Conservation (phyloP, 2,797 vertebrate species). For the Xerus rutilus region DNA sequence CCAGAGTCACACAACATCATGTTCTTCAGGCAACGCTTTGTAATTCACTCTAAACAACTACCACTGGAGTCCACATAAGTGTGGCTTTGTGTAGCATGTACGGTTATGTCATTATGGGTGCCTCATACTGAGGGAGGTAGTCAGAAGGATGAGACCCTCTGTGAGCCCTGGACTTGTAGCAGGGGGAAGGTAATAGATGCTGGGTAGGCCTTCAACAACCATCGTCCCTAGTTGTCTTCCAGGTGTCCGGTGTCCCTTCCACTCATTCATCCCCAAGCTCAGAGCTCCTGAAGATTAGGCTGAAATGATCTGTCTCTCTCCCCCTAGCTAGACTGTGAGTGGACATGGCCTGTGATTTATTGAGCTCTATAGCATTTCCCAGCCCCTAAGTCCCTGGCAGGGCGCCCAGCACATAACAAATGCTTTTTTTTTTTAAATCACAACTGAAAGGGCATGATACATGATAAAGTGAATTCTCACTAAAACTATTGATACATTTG, state of each 20-base stretch:
- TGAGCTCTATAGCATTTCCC: not conserved
- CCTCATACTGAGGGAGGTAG: not conserved
- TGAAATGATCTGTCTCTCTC: not conserved
- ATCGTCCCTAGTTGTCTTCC: not conserved
- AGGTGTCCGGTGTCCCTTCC: not conserved
- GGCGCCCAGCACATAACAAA: not conserved
- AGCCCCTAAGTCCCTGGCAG: not conserved
- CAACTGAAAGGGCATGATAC: not conserved
- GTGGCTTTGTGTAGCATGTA: not conserved
- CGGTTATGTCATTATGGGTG: not conserved
- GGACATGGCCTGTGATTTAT: not conserved
- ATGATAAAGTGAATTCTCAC: not conserved
- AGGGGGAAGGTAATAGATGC: not conserved
- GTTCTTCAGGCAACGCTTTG: not conserved
- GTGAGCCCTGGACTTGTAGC: fast-evolving
- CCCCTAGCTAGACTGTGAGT: not conserved
- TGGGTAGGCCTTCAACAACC: not conserved
- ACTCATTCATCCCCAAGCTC: not conserved
- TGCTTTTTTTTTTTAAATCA: not conserved
- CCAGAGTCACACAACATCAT: not conserved
- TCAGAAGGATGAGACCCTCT: not conserved
- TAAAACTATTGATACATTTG: not conserved
- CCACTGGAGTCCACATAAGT: not conserved
- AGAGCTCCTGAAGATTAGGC: not conserved
- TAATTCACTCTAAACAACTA: not conserved